Evolutionary conservation across 2,888 invertebrate species (phyloP).

Genomic region (Caenorhabditis zanzibari): DNA sequence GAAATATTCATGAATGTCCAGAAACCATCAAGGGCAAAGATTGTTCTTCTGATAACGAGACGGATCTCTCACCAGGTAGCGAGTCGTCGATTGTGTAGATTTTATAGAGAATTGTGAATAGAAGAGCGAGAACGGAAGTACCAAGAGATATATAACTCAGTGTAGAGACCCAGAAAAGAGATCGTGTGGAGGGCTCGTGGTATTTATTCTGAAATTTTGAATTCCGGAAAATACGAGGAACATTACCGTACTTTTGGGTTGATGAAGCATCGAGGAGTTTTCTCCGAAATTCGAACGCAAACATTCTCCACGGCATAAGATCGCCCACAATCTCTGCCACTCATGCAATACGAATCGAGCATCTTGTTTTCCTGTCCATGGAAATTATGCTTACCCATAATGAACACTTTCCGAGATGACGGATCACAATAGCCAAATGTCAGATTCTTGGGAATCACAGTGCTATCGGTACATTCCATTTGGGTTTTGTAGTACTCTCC

Average conservation of each 20-base stretch:
- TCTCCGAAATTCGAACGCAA: slow-evolving; percentile 1
- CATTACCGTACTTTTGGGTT: slow-evolving; percentile 24
- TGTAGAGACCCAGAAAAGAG: slow-evolving; percentile 3
- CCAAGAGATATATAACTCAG: slow-evolving; percentile 24
- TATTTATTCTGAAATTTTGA: slow-evolving; percentile 1
- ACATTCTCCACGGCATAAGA: slow-evolving; percentile 21
- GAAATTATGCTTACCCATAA: slow-evolving; percentile 30
- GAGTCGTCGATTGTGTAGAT: slow-evolving; percentile 6
- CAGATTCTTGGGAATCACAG: not conserved
- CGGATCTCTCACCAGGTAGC: not conserved
- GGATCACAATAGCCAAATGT: slow-evolving; percentile 45
- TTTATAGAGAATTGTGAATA: slow-evolving; percentile 25
- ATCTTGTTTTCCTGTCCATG: slow-evolving; percentile 18
- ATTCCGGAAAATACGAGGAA: no score
- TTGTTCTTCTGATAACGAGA: not conserved
- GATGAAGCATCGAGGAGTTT: slow-evolving; percentile 8
- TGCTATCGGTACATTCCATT: slow-evolving; percentile 10
- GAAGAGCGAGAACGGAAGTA: slow-evolving; percentile 15
- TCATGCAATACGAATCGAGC: slow-evolving; percentile 2
- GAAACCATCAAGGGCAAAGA: slow-evolving; percentile 26
- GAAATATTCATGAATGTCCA: not conserved
- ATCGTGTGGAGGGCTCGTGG: slow-evolving; percentile 8
- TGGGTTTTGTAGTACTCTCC: slow-evolving; percentile 22
- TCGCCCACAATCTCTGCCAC: slow-evolving; percentile 44
- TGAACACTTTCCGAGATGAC: slow-evolving; percentile 2